Conservation (phyloP, 2,797 vertebrate genomes). For the Distichodus sexfasciatus region DNA sequence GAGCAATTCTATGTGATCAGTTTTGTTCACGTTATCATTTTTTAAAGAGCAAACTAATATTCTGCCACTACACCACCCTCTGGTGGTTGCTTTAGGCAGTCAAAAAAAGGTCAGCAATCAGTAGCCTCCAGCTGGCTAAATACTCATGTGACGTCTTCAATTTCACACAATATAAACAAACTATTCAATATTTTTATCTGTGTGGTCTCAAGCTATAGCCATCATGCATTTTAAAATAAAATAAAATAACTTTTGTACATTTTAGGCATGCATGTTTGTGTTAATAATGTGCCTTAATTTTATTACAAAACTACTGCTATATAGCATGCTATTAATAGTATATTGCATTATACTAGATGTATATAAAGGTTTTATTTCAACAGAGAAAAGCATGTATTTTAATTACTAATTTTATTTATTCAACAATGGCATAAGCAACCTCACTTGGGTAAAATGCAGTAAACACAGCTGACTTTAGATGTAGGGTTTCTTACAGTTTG, state of each 20-base stretch:
- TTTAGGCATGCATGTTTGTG: conserved; percentile 40
- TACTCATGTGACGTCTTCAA: conserved; percentile 23
- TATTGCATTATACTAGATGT: no score
- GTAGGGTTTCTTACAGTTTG: conserved; percentile 40
- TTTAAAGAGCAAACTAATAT: conserved; percentile 10
- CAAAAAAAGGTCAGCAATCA: background rate
- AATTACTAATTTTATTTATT: conserved; percentile 60
- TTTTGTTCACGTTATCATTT: conserved; percentile 4
- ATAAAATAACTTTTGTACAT: conserved; percentile 56
- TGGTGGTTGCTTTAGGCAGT: conserved; percentile 52
- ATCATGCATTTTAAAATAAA: conserved; percentile 56
- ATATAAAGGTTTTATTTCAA: conserved; percentile 6
- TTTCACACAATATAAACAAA: conserved; percentile 18
- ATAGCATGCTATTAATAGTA: no score
- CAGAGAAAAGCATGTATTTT: conserved; percentile 20
- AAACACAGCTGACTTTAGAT: conserved; percentile 56
- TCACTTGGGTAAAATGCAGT: conserved; percentile 57
- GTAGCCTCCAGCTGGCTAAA: background rate
- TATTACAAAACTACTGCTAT: background rate
- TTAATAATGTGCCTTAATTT: background rate
- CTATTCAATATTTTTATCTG: conserved; percentile 56
- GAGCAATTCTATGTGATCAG: background rate
- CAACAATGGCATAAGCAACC: conserved; percentile 66
- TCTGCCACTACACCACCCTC: conserved; percentile 53
- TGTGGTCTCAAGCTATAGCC: conserved; percentile 41